Evolutionary conservation across 2,888 invertebrate species (phyloP).

Genomic region (Tetramorium bicarinatum): DNA sequence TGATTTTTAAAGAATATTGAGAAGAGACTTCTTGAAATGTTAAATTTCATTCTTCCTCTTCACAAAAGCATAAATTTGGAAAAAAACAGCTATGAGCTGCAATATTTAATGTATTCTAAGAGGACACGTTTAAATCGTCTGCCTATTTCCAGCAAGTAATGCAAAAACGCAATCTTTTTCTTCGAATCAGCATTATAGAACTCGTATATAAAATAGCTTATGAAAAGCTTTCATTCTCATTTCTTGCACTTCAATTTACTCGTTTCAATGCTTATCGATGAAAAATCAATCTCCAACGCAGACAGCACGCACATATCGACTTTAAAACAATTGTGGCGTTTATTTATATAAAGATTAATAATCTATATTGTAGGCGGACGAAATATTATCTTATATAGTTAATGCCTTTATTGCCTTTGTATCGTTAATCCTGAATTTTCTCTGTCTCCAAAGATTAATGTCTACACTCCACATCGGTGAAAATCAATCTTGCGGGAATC

Average conservation of each 20-base stretch:
- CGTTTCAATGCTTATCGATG: not conserved
- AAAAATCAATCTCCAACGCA: slow-evolving; percentile 17
- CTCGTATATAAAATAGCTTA: not conserved
- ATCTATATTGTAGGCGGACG: too few species aligned
- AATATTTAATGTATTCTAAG: slow-evolving; percentile 25
- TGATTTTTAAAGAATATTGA: slow-evolving; percentile 55
- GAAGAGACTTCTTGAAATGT: slow-evolving; percentile 55
- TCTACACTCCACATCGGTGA: not conserved
- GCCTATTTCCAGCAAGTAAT: not conserved
- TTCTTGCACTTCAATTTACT: not conserved
- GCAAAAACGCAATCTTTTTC: not conserved
- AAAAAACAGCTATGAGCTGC: slow-evolving; percentile 1
- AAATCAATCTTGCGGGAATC: slow-evolving; percentile 8
- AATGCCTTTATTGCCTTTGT: not conserved
- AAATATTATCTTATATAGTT: too few species aligned
- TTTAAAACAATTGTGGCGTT: slow-evolving; percentile 4
- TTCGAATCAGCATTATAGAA: not conserved
- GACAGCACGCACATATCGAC: not conserved
- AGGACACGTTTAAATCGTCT: not conserved
- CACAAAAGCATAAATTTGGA: not conserved
- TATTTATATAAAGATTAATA: slow-evolving; percentile 11
- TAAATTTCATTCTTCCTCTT: slow-evolving; percentile 3
- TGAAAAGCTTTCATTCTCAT: not conserved
- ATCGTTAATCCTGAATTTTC: not conserved
- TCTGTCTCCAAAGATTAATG: not conserved